phyloP scores from a whole-genome alignment of 2,797 vertebrate species.

The Squalus acanthias region DNA sequence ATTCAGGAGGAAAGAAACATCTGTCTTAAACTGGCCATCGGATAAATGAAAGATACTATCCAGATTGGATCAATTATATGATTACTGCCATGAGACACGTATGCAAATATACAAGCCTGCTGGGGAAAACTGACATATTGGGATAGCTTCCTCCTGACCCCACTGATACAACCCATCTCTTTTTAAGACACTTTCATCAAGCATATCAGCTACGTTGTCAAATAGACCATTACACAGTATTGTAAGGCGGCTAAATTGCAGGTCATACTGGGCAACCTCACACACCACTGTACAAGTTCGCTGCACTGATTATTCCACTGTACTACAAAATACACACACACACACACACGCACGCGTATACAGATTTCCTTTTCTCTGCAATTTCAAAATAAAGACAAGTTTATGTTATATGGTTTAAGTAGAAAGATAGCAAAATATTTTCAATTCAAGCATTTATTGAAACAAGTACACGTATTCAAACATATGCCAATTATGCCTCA shows the following conservation, averaged over 20 bases:
- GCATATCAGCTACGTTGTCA: not conserved
- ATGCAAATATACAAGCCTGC: not conserved
- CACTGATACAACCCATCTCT: not conserved
- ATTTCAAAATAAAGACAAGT: not conserved
- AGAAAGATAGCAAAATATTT: not conserved
- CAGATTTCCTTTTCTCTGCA: not conserved
- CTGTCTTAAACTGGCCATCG: not conserved
- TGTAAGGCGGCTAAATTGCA: not conserved
- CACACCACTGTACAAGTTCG: not conserved
- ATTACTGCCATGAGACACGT: not conserved
- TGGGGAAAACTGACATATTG: not conserved
- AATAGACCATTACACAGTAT: not conserved
- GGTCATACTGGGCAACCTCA: not conserved
- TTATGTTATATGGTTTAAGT: not conserved
- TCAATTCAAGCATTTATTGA: not conserved
- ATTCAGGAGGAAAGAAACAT: not conserved
- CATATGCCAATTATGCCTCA: not conserved
- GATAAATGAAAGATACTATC: not conserved
- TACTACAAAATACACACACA: not conserved
- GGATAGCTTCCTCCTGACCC: not conserved
- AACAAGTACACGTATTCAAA: not conserved
- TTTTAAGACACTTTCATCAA: not conserved
- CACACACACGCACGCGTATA: not conserved
- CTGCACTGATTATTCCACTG: not conserved
- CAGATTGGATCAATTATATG: not conserved